Conservation (phyloP, 2,113 vertebrate genomes). For the Ancistrus triradiatus region DNA sequence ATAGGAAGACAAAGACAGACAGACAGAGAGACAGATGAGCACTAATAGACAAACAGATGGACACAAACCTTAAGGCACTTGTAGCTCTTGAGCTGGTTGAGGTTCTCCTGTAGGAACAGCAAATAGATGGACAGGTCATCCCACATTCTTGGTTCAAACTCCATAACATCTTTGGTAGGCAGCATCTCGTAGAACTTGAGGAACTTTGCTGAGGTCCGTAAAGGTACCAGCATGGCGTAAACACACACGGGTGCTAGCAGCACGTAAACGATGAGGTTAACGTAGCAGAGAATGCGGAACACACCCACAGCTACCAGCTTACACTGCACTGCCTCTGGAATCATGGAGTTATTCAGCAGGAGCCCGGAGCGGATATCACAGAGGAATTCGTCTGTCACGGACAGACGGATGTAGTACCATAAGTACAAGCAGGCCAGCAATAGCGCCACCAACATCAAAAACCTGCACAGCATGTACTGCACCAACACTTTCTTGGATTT, state of each 20-base stretch:
- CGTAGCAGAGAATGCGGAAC: constrained; percentile 85
- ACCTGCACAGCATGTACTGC: constrained; percentile 78
- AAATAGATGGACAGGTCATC: constrained; percentile 86
- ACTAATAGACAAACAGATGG: too few species aligned
- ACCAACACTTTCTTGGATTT: constrained; percentile 67
- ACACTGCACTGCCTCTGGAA: constrained; percentile 78
- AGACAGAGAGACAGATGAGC: too few species aligned
- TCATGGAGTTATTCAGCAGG: constrained; percentile 67
- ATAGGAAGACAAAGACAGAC: too few species aligned
- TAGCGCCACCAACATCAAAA: constrained; percentile 73
- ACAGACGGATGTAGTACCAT: constrained; percentile 84
- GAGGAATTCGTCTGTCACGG: constrained; percentile 81
- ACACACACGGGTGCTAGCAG: constrained; percentile 75
- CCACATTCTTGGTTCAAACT: constrained; percentile 64
- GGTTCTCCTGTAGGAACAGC: constrained; percentile 90
- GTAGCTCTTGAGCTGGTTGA: constrained; percentile 92
- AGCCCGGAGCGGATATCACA: constrained; percentile 84
- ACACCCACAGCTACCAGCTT: too few species aligned
- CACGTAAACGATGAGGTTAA: constrained; percentile 81
- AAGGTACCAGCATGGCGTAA: constrained; percentile 75
- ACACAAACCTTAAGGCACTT: constrained; percentile 82
- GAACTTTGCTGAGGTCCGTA: constrained; percentile 65
- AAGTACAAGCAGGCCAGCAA: constrained; percentile 78
- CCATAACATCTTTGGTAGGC: constrained; percentile 79
- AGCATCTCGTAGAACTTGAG: constrained; percentile 83